These are phyloP conservation scores for Melanotaenia trifasciata DNA, from an alignment of 2,797 vertebrate species.

Conservation along the genomic window DNA sequence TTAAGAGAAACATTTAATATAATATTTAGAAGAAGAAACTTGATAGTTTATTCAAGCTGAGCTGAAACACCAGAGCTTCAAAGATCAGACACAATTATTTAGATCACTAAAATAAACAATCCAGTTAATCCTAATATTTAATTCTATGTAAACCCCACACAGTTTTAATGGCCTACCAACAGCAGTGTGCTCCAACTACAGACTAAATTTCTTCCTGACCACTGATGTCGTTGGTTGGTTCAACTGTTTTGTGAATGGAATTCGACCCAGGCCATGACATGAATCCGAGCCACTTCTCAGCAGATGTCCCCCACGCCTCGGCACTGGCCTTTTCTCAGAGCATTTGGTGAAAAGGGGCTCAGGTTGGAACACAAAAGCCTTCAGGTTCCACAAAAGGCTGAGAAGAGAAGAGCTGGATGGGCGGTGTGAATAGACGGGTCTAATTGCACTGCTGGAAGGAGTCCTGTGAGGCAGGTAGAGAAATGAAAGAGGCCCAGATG, in stretches of 20 bases:
- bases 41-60: no score
- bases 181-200: slow-evolving; percentile 39
- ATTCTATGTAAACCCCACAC: neutral
- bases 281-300: slow-evolving; percentile 72
- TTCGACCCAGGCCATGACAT: slow-evolving; percentile 62
- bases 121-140: no score
- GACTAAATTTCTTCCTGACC: slow-evolving; percentile 69
- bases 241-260: slow-evolving; percentile 62
- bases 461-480: slow-evolving; percentile 69
- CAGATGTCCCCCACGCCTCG: slow-evolving; percentile 73
- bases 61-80: no score
- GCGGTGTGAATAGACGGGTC: slow-evolving; percentile 63
- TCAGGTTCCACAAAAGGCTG: slow-evolving; percentile 61
- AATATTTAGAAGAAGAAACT: no score
- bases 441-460: slow-evolving; percentile 70
- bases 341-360: slow-evolving; percentile 59
- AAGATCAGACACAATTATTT: no score
- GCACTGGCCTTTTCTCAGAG: slow-evolving; percentile 69
- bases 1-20: neutral
- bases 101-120: no score
- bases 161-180: neutral
- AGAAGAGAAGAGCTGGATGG: slow-evolving; percentile 52
- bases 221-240: slow-evolving; percentile 68
- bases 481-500: slow-evolving; percentile 73
- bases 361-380: slow-evolving; percentile 71